Conservation (phyloP, 2,797 vertebrate genomes). For the Gymnoscopelus braueri region DNA sequence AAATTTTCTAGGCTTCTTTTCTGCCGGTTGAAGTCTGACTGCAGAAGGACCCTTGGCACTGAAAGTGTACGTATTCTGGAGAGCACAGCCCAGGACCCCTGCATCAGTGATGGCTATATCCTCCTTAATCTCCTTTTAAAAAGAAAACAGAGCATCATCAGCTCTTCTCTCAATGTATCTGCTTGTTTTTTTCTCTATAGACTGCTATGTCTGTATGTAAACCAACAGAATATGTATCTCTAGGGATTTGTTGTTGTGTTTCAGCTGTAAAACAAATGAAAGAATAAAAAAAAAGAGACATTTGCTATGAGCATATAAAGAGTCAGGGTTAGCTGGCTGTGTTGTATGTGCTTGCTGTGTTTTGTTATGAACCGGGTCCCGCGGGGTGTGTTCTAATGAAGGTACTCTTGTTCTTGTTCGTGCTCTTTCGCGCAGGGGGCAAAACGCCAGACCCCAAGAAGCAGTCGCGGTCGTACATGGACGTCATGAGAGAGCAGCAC, state of each 20-base stretch:
- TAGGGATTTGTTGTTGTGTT: constrained; percentile 73
- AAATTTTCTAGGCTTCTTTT: constrained; percentile 99
- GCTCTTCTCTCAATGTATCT: constrained; percentile 85
- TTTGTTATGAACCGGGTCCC: constrained; percentile 49
- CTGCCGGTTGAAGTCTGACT: constrained; percentile 99
- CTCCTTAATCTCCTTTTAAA: constrained; percentile 87
- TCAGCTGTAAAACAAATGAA: constrained; percentile 63
- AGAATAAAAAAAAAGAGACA: constrained; percentile 57
- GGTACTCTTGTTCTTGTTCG: constrained; percentile 86
- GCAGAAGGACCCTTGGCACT: constrained; percentile 99
- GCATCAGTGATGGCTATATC: constrained; percentile 99
- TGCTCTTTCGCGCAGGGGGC: constrained; percentile 99
- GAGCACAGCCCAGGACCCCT: constrained; percentile 99
- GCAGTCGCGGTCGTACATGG: constrained; percentile 97
- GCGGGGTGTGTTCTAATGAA: constrained; percentile 75
- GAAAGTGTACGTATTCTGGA: constrained; percentile 99
- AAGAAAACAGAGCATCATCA: constrained; percentile 84
- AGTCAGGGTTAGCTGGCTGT: constrained; percentile 80
- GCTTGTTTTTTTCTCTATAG: constrained; percentile 86
- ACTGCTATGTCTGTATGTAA: constrained; percentile 74
- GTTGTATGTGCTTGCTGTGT: constrained; percentile 77
- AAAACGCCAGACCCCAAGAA: constrained; percentile 99
- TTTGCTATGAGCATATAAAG: constrained; percentile 63
- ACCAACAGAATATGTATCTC: constrained; percentile 63
- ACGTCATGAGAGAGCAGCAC: constrained; percentile 99